Percentiles rank a stretch among this genome's conserved stretches.
These are phyloP conservation scores for Morinoia aosen DNA, from an alignment of 2,888 invertebrate species.

Conservation along the genomic window DNA sequence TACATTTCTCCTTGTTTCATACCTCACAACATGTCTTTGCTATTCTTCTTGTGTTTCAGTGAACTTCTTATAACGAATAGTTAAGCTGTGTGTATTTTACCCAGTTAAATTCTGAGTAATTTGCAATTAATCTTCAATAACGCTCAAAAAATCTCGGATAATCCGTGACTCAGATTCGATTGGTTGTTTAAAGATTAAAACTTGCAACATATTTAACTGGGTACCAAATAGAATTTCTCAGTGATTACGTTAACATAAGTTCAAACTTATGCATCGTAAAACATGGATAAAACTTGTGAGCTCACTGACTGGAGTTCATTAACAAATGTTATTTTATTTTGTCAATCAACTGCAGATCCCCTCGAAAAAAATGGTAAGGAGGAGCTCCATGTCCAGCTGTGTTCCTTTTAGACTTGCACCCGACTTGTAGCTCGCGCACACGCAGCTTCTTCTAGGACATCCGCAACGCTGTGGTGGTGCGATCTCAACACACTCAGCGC, in stretches of 20 bases:
- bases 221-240: not conserved
- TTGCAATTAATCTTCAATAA: not conserved
- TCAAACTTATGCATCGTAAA: not conserved
- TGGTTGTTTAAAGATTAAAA: not conserved
- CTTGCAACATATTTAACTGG: not conserved
- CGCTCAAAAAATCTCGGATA: not conserved
- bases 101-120: not conserved
- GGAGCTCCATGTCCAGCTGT: slow-evolving; percentile 19
- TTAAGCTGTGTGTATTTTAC: not conserved
- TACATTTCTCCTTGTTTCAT: not conserved
- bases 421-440: not conserved
- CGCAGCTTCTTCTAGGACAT: not conserved
- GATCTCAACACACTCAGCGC: not conserved
- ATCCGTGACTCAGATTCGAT: not conserved
- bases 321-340: slow-evolving; percentile 46
- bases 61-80: not conserved
- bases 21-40: not conserved
- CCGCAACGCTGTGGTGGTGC: not conserved
- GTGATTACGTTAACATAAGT: not conserved
- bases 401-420: not conserved
- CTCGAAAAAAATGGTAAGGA: slow-evolving; percentile 53
- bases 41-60: not conserved
- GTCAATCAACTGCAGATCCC: slow-evolving; percentile 33
- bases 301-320: not conserved
- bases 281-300: not conserved